Conservation (phyloP, 2,797 vertebrate genomes). For the Alcedo atthis region DNA sequence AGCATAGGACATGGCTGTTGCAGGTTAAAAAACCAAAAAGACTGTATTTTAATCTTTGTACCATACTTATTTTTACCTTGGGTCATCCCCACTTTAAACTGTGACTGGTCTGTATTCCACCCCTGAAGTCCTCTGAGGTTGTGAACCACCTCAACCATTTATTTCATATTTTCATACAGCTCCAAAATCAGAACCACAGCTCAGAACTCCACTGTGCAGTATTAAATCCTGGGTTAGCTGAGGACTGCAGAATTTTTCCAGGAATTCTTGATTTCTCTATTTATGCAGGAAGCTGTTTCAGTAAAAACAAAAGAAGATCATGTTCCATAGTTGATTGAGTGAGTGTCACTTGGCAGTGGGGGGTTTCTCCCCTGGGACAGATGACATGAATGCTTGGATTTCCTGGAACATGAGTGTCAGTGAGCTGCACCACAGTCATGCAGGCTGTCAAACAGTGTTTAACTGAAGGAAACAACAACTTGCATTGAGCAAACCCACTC, state of each 20-base stretch:
- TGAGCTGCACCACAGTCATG: neutral
- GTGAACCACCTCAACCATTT: neutral
- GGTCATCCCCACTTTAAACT: neutral
- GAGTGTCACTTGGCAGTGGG: neutral
- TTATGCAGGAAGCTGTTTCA: conserved; percentile 3
- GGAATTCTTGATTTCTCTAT: neutral
- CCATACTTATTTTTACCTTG: neutral
- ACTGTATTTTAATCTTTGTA: neutral
- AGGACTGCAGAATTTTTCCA: neutral
- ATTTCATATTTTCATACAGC: neutral
- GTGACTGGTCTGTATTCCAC: neutral
- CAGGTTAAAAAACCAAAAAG: accelerated
- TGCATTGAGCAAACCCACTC: neutral
- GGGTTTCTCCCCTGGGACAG: neutral
- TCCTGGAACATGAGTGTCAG: neutral
- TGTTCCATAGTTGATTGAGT: neutral
- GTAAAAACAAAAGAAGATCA: neutral
- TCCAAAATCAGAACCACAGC: neutral
- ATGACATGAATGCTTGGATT: neutral
- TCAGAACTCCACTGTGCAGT: neutral
- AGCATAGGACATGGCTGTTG: neutral
- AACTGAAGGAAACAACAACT: neutral
- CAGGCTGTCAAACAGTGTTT: neutral
- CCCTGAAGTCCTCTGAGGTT: neutral
- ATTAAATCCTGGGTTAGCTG: neutral